Percentiles rank a stretch among this genome's conserved stretches.
phyloP scores from a whole-genome alignment of 2,888 invertebrate genomes.

The Megalurothrips usitatus region DNA sequence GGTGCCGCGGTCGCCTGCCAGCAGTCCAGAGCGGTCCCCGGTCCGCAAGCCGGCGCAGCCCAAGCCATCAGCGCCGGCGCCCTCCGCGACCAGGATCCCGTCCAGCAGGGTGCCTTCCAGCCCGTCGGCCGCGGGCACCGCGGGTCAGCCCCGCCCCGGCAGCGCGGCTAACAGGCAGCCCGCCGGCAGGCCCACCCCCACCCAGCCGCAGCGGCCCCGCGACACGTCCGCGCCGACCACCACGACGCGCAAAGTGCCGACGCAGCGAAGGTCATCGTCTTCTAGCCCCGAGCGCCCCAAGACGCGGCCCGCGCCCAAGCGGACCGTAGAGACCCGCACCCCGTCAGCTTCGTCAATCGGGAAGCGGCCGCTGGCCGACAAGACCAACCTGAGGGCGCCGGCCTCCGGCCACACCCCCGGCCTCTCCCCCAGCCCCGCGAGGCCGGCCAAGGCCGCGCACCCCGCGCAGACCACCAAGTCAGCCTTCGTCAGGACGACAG shows the following conservation, averaged over 20 bases:
- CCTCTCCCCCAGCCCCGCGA: constrained; percentile 30
- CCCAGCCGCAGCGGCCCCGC: background rate
- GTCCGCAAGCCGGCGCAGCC: background rate
- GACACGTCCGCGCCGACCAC: constrained; percentile 16
- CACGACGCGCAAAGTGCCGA: constrained; percentile 27
- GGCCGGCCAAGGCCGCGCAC: background rate
- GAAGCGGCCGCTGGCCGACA: constrained; percentile 26
- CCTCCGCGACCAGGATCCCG: background rate
- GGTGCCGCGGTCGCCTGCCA: constrained; percentile 13
- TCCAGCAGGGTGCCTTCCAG: background rate
- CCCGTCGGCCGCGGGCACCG: background rate
- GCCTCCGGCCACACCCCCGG: background rate
- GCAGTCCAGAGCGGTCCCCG: constrained; percentile 11
- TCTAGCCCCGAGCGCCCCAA: constrained; percentile 32
- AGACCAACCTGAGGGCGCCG: background rate
- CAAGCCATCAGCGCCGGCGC: background rate
- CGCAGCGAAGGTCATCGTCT: constrained; percentile 36
- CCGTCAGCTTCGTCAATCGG: background rate
- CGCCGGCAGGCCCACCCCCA: constrained; percentile 27
- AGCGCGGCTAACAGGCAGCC: background rate
- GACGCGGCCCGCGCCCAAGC: constrained; percentile 29
- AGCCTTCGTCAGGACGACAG: background rate
- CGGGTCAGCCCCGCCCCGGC: background rate
- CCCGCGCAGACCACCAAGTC: constrained; percentile 1
- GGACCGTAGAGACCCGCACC: constrained; percentile 28